phyloP scores from a whole-genome alignment of 2,797 vertebrate species.

The Acestrorhynchus altus region DNA sequence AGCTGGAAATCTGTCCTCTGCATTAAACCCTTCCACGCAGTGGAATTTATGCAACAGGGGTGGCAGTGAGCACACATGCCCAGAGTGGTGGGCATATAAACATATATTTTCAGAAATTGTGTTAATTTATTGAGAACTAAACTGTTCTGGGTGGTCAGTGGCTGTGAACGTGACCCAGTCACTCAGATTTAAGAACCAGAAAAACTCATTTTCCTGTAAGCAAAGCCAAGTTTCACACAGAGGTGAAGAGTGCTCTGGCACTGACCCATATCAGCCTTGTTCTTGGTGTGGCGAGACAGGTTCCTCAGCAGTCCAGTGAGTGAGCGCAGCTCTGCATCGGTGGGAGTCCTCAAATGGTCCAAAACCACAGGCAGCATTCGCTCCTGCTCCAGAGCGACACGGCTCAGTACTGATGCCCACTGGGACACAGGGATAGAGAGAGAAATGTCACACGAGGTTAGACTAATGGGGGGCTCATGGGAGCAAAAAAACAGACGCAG shows the following conservation, averaged over 20 bases:
- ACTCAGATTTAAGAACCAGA: not conserved
- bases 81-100: too few relatives aligned
- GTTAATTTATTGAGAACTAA: too few relatives aligned
- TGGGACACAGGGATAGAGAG: slow-evolving; percentile 57
- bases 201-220: not conserved
- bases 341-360: slow-evolving; percentile 85
- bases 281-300: slow-evolving; percentile 84
- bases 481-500: not conserved
- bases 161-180: not conserved
- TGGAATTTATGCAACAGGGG: too few relatives aligned
- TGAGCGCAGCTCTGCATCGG: slow-evolving; percentile 85
- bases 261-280: slow-evolving; percentile 93
- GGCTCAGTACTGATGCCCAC: slow-evolving; percentile 90
- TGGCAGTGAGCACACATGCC: too few relatives aligned
- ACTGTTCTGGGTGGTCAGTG: too few relatives aligned
- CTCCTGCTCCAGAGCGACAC: slow-evolving; percentile 90
- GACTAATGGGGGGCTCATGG: not conserved
- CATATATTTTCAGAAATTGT: too few relatives aligned
- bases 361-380: slow-evolving; percentile 89
- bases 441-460: not conserved
- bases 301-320: slow-evolving; percentile 92
- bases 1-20: too few relatives aligned
- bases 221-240: not conserved
- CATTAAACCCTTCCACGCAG: too few relatives aligned
- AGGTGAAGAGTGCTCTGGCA: slow-evolving; percentile 28